These are phyloP conservation scores for Centropristis striata DNA, from an alignment of 2,113 vertebrate species.

Conservation along the genomic window DNA sequence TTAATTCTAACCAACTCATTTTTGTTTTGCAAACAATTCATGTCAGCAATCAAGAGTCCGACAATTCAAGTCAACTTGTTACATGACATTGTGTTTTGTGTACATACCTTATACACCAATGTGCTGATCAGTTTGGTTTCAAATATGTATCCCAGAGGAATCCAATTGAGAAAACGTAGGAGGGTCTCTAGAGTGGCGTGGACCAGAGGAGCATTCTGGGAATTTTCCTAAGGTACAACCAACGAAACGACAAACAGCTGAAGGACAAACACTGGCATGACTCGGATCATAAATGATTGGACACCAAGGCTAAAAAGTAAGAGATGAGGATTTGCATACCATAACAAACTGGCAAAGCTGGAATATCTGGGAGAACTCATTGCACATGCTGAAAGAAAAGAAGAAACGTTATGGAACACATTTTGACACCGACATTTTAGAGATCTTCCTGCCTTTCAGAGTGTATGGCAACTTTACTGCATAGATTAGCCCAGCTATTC, in stretches of 20 bases:
- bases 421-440: neutral
- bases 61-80: neutral
- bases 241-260: conserved; percentile 28
- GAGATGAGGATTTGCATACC: conserved; percentile 83
- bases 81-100: neutral
- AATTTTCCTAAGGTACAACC: conserved; percentile 92
- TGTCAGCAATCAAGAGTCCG: neutral
- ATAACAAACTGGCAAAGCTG: conserved; percentile 99
- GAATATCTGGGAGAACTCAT: conserved; percentile 99
- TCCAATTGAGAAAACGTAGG: conserved; percentile 98
- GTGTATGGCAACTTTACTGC: too few species aligned
- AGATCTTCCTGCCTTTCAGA: neutral
- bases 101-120: conserved; percentile 96
- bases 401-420: conserved; percentile 3
- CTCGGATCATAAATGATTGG: fast-evolving
- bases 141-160: conserved; percentile 99
- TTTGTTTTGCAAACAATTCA: neutral
- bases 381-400: conserved; percentile 93
- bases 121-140: conserved; percentile 99
- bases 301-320: neutral
- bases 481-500: too few species aligned
- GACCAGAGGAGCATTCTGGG: conserved; percentile 98
- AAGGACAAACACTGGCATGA: neutral
- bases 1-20: too few species aligned
- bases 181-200: conserved; percentile 98